Evolutionary conservation across 2,113 vertebrate species (phyloP).

Genomic region (Genyomyrus donnyi): DNA sequence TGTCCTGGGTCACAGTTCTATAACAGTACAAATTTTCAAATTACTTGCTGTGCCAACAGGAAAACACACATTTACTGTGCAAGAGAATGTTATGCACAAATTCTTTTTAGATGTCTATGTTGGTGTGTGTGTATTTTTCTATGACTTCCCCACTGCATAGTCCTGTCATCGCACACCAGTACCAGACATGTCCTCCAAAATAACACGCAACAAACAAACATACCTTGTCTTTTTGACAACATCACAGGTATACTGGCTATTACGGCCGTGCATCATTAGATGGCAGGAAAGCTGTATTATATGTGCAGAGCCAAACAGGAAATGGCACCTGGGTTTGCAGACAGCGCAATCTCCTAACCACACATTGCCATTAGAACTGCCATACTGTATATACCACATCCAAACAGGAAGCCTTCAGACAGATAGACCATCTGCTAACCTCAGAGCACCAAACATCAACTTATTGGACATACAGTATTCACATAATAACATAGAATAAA

Average conservation of each 20-base stretch:
- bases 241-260: background rate
- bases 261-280: background rate
- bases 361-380: background rate
- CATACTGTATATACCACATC: background rate
- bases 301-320: background rate
- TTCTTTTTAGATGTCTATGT: background rate
- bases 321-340: background rate
- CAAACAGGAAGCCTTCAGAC: background rate
- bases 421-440: background rate
- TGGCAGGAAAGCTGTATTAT: background rate
- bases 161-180: background rate
- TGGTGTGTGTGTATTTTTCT: background rate
- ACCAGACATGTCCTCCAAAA: background rate
- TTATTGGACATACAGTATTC: background rate
- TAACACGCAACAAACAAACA: background rate
- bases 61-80: constrained; percentile 1
- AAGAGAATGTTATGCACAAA: background rate
- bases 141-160: background rate
- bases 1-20: background rate
- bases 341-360: background rate
- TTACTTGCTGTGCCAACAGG: background rate
- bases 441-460: background rate
- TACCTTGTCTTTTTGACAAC: background rate
- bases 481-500: background rate
- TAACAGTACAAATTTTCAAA: background rate